Base-by-base conservation (phyloP, 2,888 invertebrate genomes). In the Harmothoe impar region DNA sequence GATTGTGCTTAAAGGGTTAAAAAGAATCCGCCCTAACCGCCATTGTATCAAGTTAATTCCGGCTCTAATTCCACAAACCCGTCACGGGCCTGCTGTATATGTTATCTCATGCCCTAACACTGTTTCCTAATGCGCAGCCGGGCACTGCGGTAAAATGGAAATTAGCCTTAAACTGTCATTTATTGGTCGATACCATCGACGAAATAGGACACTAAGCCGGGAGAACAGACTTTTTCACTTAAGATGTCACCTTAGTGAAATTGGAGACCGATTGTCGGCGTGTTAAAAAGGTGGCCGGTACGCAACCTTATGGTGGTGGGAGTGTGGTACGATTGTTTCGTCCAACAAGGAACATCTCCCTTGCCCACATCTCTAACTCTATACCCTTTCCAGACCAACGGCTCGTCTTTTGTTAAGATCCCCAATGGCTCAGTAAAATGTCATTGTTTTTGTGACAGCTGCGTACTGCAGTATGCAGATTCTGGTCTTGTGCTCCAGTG, bases 131-230 rank as follows among this genome's bases (percentile, higher is more conserved):
- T 72, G 72, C 72, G 62, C 62, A 20, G 23, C 78, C n/a, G 7
- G 5, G 35, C 17, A 35, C 35, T 25, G 23, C 23, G 84, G 84
- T 51, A 43, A 84, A 84, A 84, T 35, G 23, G 29, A 84, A 84
- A 84, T 84, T 84, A 84, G 84, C 84, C 33, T 84, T 84, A 84
- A 84, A 84, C 84, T 84, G 84, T 84, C 84, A 51, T 35, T 84
- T 84, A 84, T 84, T 84, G 84, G 84, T 25, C 84, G 84, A 51
- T 84, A 84, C 84, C 84, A 72, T 84, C 43, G 43, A 35, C 43
- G 84, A 84, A 84, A 84, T 33, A 23, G n/a, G 84, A 84, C 84
- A 35, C 84, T 84, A 43, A 84, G 51, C 84, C 84, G 23, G 12
- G 23, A 7, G 29, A 25, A 84, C 84, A 84, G 10, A 84, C 84